Evolutionary conservation across 2,113 vertebrate species (phyloP).

Genomic region (Protobothrops flavoviridis): DNA sequence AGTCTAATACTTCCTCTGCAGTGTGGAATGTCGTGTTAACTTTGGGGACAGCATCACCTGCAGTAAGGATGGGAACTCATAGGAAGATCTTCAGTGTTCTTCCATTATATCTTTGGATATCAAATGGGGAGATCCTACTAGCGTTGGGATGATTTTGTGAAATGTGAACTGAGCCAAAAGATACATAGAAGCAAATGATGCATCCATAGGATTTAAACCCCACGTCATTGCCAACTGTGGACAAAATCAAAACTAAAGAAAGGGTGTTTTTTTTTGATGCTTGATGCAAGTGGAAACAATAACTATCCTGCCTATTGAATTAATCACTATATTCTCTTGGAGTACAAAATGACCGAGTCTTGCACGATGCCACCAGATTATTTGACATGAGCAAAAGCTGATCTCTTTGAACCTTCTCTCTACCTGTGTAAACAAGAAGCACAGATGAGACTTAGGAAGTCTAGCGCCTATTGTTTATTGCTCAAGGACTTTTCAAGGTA

Average conservation of each 20-base stretch:
- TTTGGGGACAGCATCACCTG: not conserved
- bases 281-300: not conserved
- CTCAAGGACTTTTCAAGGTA: not conserved
- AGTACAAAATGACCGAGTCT: not conserved
- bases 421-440: not conserved
- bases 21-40: not conserved
- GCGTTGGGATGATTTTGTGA: accelerated
- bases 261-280: accelerated
- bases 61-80: not conserved
- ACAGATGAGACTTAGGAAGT: not conserved
- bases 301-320: not conserved
- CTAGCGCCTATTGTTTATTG: not conserved
- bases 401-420: not conserved
- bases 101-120: accelerated
- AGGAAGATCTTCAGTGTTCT: not conserved
- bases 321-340: not conserved
- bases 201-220: not conserved
- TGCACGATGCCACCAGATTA: not conserved
- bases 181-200: not conserved
- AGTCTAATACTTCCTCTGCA: not conserved
- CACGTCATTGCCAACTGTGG: not conserved
- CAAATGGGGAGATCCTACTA: accelerated
- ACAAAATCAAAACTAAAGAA: not conserved
- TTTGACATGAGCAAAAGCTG: not conserved
- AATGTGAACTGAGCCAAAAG: not conserved